Base-by-base conservation (phyloP, 2,888 invertebrate species). In the Physocephala rufipes region DNA sequence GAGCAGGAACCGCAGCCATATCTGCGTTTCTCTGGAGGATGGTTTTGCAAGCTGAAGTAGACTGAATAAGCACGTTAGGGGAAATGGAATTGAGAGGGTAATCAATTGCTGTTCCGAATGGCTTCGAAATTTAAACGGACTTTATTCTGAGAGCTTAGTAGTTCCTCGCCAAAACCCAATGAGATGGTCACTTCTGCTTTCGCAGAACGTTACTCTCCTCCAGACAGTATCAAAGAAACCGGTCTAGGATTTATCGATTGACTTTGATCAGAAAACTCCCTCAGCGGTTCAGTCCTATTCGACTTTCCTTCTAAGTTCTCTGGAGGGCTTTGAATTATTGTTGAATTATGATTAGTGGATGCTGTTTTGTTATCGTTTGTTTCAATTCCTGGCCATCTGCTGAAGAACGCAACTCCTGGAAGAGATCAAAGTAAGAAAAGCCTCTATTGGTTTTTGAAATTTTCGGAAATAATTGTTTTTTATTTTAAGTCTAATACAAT, bases 401-500 rank as follows among this genome's bases (percentile, higher is more conserved):
- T 81, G 80, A 81, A 81, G 82, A 82, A 80, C 79, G 82, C 81
- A 81, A 85, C 82, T 82, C 84, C 85, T 85, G 85, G 77, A 85
- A 85, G 79, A 82, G 78, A 82, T 75, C 76, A 83, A 78, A 81
- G 78, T 77, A 80, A 78, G 77, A 80, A 75, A 79, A 78, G 76
- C 80, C 81, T 76, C 80, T 76, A 79, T 80, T 79, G 80, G 76
- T 79, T 77, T 79, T 75, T 74, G 75, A 67, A 75, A 75, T 76
- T 72, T 70, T 67, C 70, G 63, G 59, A n/a, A 19, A 15, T 61
- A 62, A 21, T 21, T 62, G 19, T 70, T 70, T 36, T 36, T 36
- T 36, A 36, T 7, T 36, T 36, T 36, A 9, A 9, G 9, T 36
- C 4, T 4, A 36, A 4, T 36, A 36, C 4, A 9, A 9, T 9